A percentile compares a stretch with the other conserved stretches of the same genome.
Evolutionary conservation across 2,888 invertebrate genomes (phyloP).

Genomic region (Catocala fraxini): DNA sequence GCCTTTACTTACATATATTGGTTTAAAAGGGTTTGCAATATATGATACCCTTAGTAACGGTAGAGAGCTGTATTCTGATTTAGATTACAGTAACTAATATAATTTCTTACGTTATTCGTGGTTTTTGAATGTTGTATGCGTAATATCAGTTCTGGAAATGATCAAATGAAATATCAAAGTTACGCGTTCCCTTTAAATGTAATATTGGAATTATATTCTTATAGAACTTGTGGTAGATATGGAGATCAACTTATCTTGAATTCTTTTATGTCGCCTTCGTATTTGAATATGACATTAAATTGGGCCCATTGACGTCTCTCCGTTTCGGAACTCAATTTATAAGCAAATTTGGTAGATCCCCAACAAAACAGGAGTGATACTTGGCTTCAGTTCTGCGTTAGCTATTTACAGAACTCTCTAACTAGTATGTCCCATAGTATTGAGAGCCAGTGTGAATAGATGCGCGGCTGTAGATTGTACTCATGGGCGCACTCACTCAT

Average conservation of each 20-base stretch:
- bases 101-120: no score
- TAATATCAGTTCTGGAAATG: no score
- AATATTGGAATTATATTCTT: not conserved
- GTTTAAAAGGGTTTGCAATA: no score
- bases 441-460: no score
- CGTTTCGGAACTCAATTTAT: conserved; percentile 61
- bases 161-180: conserved; percentile 2
- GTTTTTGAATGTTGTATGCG: no score
- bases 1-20: not conserved
- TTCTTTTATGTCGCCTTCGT: conserved; percentile 41
- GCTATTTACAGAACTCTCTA: conserved; percentile 12
- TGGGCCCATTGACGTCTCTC: conserved; percentile 55
- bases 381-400: conserved; percentile 16
- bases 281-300: conserved; percentile 60
- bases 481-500: no score
- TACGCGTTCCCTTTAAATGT: not conserved
- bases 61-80: not conserved
- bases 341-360: conserved; percentile 58
- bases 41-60: no score
- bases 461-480: no score
- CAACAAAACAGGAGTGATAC: conserved; percentile 22
- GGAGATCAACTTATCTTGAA: conserved; percentile 48
- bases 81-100: no score
- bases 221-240: conserved; percentile 25
- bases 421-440: no score